These are phyloP conservation scores for Hydrocynus forskahlii DNA, from an alignment of 2,797 vertebrate genomes.

Conservation along the genomic window DNA sequence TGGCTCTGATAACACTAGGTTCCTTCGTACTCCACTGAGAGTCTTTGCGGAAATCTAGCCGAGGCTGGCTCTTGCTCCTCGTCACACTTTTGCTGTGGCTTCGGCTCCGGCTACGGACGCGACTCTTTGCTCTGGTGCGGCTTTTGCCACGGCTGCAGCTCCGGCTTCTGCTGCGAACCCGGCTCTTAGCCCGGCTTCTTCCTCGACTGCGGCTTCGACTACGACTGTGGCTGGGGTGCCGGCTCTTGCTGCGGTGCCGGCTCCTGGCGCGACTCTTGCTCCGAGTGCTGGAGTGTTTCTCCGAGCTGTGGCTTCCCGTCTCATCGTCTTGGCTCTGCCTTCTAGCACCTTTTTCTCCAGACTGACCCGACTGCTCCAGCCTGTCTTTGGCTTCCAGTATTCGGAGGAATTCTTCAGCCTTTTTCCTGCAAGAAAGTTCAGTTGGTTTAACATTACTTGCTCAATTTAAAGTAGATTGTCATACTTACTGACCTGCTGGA, in stretches of 20 bases:
- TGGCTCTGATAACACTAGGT: constrained; percentile 14
- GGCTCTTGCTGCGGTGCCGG: constrained; percentile 52
- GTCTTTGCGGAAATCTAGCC: constrained; percentile 48
- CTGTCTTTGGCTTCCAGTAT: constrained; percentile 48
- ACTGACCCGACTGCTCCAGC: constrained; percentile 74
- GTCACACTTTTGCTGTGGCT: constrained; percentile 16
- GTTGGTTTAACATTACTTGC: background rate
- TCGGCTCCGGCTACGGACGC: constrained; percentile 63
- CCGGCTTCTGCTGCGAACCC: constrained; percentile 48
- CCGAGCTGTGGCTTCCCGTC: constrained; percentile 68
- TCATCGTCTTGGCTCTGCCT: constrained; percentile 75
- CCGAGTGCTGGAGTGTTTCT: constrained; percentile 72
- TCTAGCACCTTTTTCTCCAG: constrained; percentile 79
- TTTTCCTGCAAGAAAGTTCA: constrained; percentile 60
- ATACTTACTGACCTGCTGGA: background rate
- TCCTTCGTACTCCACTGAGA: constrained; percentile 48
- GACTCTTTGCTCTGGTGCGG: constrained; percentile 29
- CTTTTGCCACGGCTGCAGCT: constrained; percentile 38
- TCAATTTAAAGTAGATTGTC: background rate
- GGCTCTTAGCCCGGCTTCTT: constrained; percentile 68
- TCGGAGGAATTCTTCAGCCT: constrained; percentile 72
- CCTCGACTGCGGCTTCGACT: constrained; percentile 12
- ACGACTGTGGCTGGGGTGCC: constrained; percentile 51
- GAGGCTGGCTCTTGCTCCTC: constrained; percentile 56
- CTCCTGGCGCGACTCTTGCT: constrained; percentile 77